Conservation (phyloP, 1,140 invertebrate species). For the Aphidius gifuensis region DNA sequence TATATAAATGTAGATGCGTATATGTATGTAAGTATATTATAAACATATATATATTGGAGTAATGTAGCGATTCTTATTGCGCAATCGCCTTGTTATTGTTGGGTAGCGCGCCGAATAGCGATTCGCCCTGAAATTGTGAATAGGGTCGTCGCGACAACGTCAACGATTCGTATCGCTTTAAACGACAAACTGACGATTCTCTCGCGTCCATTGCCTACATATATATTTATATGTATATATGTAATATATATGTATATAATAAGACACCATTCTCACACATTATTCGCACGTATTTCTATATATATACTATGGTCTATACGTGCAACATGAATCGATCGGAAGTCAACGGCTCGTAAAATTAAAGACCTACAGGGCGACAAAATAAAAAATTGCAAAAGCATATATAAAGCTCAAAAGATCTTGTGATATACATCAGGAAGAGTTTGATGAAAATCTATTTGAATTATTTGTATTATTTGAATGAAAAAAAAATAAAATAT, state of each 20-base stretch:
- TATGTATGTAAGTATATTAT: too few relatives aligned
- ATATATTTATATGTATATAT: too few relatives aligned
- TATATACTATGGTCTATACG: constrained; percentile 6
- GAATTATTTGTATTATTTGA: too few relatives aligned
- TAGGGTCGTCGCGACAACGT: constrained; percentile 27
- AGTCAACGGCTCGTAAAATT: constrained; percentile 57
- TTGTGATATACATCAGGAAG: constrained; percentile 11
- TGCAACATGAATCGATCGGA: constrained; percentile 39
- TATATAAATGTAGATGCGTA: too few relatives aligned
- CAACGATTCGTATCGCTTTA: constrained; percentile 39
- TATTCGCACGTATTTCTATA: background rate
- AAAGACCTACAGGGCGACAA: constrained; percentile 39
- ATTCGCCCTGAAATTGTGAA: constrained; percentile 38
- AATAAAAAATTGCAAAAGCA: constrained; percentile 32
- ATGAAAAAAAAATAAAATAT: too few relatives aligned
- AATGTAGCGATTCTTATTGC: too few relatives aligned
- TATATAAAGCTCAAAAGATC: constrained; percentile 9
- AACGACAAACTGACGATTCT: constrained; percentile 22
- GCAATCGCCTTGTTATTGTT: constrained; percentile 28
- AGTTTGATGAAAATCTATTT: too few relatives aligned
- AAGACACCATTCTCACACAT: background rate
- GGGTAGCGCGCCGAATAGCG: constrained; percentile 31
- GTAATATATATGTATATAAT: background rate
- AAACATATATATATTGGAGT: too few relatives aligned
- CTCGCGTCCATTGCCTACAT: background rate